phyloP scores from a whole-genome alignment of 2,888 invertebrate genomes.

The Pseudococcus viburni region DNA sequence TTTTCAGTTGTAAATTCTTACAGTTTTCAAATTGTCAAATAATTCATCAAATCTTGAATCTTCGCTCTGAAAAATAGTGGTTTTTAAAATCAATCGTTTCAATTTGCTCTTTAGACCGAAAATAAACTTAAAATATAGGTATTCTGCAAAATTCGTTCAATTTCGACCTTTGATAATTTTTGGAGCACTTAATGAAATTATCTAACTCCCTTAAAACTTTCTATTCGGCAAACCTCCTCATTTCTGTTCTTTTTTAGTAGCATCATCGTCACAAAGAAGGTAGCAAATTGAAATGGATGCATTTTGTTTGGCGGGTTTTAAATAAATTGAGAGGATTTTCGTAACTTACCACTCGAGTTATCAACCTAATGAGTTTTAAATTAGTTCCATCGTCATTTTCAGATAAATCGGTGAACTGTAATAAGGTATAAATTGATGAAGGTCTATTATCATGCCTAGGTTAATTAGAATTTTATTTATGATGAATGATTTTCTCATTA shows the following conservation, averaged over 20 bases:
- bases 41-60: neutral
- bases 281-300: too few relatives aligned
- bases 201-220: too few relatives aligned
- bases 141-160: too few relatives aligned
- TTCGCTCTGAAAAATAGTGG: neutral
- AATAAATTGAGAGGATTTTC: too few relatives aligned
- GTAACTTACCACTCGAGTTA: neutral
- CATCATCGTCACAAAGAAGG: too few relatives aligned
- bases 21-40: neutral
- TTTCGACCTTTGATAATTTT: too few relatives aligned
- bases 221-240: too few relatives aligned
- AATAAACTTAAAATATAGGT: neutral
- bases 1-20: neutral
- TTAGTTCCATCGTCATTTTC: neutral
- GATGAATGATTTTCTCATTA: neutral
- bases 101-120: too few relatives aligned
- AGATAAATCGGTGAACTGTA: neutral
- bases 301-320: too few relatives aligned
- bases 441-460: neutral
- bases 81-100: neutral
- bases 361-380: neutral
- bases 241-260: too few relatives aligned
- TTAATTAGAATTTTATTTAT: neutral
- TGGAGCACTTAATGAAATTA: too few relatives aligned
- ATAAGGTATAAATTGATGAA: neutral